Evolutionary conservation across 1,140 invertebrate species (phyloP).

Genomic region (roundworm (Caenorhabditis elegans)): WBcel235 BX284604.4:12309501-12310000

Average conservation of each 20-base stretch:
- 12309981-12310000: not conserved
- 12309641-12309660: not conserved
- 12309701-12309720: not conserved
- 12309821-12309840: not conserved
- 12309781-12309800: too few species aligned
- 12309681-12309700: not conserved
- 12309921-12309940: not conserved
- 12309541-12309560: too few species aligned
- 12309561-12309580: too few species aligned
- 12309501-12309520: too few species aligned
- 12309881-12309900: not conserved
- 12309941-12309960: not conserved
- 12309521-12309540: too few species aligned
- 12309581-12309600: too few species aligned
- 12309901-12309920: not conserved
- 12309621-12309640: too few species aligned
- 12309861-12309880: not conserved
- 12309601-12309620: too few species aligned
- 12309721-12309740: not conserved
- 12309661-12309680: constrained; percentile 6
- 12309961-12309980: not conserved
- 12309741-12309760: not conserved
- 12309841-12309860: too few species aligned
- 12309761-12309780: not conserved
- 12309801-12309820: not conserved